These are phyloP conservation scores for Tenthredo notha DNA, from an alignment of 2,888 invertebrate species.

Conservation along the genomic window DNA sequence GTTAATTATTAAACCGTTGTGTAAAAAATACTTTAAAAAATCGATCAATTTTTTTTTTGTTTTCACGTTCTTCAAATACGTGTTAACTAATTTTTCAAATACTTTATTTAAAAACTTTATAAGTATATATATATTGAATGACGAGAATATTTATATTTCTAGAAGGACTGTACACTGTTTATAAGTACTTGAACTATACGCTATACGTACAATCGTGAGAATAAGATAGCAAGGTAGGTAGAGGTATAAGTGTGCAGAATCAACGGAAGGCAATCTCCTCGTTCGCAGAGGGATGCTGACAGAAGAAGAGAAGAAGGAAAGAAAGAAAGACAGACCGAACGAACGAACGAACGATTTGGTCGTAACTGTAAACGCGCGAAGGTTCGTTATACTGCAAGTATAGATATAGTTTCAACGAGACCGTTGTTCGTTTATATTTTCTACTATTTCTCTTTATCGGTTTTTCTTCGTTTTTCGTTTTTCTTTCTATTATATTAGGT, in stretches of 20 bases:
- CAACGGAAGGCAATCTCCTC: not conserved
- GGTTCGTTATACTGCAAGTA: constrained; percentile 8
- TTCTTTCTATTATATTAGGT: not conserved
- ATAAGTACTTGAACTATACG: constrained; percentile 3
- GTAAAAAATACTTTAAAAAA: too few relatives aligned
- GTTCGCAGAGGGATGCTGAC: constrained; percentile 10
- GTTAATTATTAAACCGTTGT: not conserved
- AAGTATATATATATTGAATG: too few relatives aligned
- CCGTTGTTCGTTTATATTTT: not conserved
- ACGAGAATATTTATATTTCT: not conserved
- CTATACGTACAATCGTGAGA: not conserved
- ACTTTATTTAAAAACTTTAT: too few relatives aligned
- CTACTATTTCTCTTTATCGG: not conserved
- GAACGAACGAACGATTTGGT: constrained; percentile 32
- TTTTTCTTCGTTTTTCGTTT: not conserved
- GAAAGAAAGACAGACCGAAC: not conserved
- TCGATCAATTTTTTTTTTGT: too few relatives aligned
- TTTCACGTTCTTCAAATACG: too few relatives aligned
- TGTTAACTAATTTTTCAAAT: too few relatives aligned
- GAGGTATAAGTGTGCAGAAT: constrained; percentile 5
- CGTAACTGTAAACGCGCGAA: constrained; percentile 36
- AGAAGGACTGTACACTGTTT: not conserved
- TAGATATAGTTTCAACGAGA: not conserved
- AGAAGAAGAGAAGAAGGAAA: not conserved
- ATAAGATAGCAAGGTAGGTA: not conserved